These are phyloP conservation scores for Uria lomvia DNA, from an alignment of 2,113 vertebrate species.

Conservation along the genomic window DNA sequence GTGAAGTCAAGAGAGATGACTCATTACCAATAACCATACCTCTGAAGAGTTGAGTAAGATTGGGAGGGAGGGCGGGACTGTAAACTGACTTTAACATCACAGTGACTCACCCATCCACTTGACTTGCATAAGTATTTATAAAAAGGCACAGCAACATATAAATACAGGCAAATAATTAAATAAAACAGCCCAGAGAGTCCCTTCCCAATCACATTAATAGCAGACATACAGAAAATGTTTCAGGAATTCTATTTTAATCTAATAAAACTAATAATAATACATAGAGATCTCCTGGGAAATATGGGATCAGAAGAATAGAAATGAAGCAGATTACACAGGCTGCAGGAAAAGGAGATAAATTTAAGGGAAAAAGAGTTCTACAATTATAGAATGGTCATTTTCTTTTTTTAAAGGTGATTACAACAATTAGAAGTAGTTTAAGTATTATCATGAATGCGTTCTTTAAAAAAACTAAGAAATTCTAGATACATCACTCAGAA, in stretches of 20 bases:
- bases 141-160: not conserved
- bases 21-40: not conserved
- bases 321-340: not conserved
- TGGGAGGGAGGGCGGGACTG: not conserved
- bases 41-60: not conserved
- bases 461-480: not conserved
- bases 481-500: not conserved
- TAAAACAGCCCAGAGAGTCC: not conserved
- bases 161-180: not conserved
- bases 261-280: not conserved
- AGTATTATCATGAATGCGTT: not conserved
- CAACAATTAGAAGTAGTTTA: not conserved
- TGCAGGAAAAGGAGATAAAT: not conserved
- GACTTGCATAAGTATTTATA: not conserved
- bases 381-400: not conserved
- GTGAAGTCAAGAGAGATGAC: not conserved
- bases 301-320: not conserved
- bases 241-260: not conserved
- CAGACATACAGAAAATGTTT: not conserved
- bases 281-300: not conserved
- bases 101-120: constrained; percentile 38
- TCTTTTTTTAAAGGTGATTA: not conserved
- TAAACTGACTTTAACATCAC: not conserved
- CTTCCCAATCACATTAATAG: constrained; percentile 1
- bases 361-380: not conserved